Conservation (phyloP, 2,888 invertebrate species). For the Polydrusus pterygomalis region DNA sequence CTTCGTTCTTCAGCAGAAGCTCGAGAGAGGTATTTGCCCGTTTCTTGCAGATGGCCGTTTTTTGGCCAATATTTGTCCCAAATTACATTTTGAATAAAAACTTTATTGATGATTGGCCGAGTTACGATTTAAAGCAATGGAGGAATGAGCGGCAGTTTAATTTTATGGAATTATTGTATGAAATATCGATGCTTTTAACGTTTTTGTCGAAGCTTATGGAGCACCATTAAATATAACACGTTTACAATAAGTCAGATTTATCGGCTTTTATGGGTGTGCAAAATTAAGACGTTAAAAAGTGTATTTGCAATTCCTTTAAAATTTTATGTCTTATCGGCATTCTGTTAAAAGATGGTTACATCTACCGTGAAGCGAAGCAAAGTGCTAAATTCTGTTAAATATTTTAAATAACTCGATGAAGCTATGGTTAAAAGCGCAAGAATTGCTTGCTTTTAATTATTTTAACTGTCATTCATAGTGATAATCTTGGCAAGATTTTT, state of each 20-base stretch:
- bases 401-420: not conserved
- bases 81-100: constrained; percentile 45
- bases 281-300: constrained; percentile 35
- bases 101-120: constrained; percentile 23
- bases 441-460: not conserved
- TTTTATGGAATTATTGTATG: constrained; percentile 33
- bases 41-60: constrained; percentile 29
- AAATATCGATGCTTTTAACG: constrained; percentile 37
- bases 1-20: constrained; percentile 48
- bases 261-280: constrained; percentile 19
- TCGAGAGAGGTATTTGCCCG: constrained; percentile 32
- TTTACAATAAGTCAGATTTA: constrained; percentile 22
- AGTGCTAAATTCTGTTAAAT: constrained; percentile 2
- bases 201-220: constrained; percentile 15
- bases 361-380: not conserved
- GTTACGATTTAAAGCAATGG: constrained; percentile 8
- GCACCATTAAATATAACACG: constrained; percentile 37
- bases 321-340: constrained; percentile 14
- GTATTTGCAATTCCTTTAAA: not conserved
- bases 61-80: constrained; percentile 39
- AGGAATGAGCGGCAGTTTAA: constrained; percentile 39
- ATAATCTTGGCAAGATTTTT: too few relatives aligned
- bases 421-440: not conserved
- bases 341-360: not conserved
- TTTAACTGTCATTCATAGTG: too few relatives aligned